Evolutionary conservation across 2,113 vertebrate species (phyloP), one percentile per base, ranked within the genome.

Genomic region (Clarias macrocephalus): DNA sequence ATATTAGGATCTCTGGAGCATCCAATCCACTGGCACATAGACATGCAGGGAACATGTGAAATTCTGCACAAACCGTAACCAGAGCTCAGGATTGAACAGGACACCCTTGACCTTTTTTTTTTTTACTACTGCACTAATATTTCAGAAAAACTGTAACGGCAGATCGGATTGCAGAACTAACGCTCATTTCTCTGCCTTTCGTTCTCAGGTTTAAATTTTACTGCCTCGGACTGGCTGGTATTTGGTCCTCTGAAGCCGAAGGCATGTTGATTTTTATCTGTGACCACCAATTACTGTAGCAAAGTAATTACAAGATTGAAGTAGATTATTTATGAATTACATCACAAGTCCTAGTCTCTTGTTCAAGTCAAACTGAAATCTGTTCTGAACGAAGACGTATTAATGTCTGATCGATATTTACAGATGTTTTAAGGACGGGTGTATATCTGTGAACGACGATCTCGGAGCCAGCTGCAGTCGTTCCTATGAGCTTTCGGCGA

Each of bases 101-200:
- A 80, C 79, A n/a, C 66, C 66, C 48, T 57, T 87, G 87, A 88
- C 87, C 63, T 72, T 75, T 90, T 37, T 37, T 37, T 37, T 37
- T 88, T 42, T 88, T 28, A 90, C 33, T 76, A 57, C 33, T 16
- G 19, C 30, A 16, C 60, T 88, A 85, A 87, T 73, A 66, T 85
- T 80, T 56, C 37, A 62, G 66, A 86, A 52, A 52, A 73, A 72
- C 13, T 37, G 54, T 16, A 8, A 37, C 19, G 62, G 60, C 66
- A 63, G 82, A 56, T 52, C 23, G 68, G 12, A 48, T 72, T 76
- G 81, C 76, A 75, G 85, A 80, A 86, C 66, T 80, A 68, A 79
- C 80, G 62, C 30, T 37, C n/a, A 25, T 72, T 25, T 42, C 28
- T 84, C 21, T 77, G 52, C 28, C n/a, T 37, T 82, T 57, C 33